These are phyloP conservation scores for Rhopalosiphum nymphaeae DNA, from an alignment of 2,888 invertebrate genomes.

Conservation along the genomic window DNA sequence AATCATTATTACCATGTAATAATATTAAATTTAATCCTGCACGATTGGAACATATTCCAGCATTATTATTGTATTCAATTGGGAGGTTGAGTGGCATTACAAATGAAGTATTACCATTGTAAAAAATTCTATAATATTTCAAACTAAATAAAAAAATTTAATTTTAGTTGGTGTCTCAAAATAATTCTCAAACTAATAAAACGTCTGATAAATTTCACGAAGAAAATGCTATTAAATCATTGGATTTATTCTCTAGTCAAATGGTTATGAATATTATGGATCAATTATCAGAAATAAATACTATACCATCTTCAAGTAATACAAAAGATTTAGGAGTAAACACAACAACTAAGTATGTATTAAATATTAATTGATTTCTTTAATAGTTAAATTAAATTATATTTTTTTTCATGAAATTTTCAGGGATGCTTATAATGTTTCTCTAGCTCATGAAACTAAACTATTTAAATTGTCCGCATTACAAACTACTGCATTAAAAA, in stretches of 20 bases:
- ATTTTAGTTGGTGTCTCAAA: constrained; percentile 46
- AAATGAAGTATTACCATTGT: constrained; percentile 60
- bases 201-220: constrained; percentile 3
- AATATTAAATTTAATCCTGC: constrained; percentile 56
- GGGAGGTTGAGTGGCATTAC: constrained; percentile 65
- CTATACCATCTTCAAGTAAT: constrained; percentile 28
- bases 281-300: constrained; percentile 69
- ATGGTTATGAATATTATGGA: constrained; percentile 73
- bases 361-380: neutral
- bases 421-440: constrained; percentile 31
- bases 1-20: constrained; percentile 57
- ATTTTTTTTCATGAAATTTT: constrained; percentile 9
- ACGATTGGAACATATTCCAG: constrained; percentile 44
- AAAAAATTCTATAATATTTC: neutral
- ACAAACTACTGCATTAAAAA: constrained; percentile 56
- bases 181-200: constrained; percentile 26
- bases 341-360: constrained; percentile 28
- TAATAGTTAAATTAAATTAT: neutral
- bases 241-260: constrained; percentile 72
- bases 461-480: constrained; percentile 46
- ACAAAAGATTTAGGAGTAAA: constrained; percentile 24
- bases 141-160: neutral
- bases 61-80: constrained; percentile 57
- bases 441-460: constrained; percentile 51
- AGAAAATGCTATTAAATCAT: constrained; percentile 68